Percentiles rank a stretch among this genome's conserved stretches.
Conservation (phyloP, 2,888 invertebrate genomes). For the Catocala nupta region DNA sequence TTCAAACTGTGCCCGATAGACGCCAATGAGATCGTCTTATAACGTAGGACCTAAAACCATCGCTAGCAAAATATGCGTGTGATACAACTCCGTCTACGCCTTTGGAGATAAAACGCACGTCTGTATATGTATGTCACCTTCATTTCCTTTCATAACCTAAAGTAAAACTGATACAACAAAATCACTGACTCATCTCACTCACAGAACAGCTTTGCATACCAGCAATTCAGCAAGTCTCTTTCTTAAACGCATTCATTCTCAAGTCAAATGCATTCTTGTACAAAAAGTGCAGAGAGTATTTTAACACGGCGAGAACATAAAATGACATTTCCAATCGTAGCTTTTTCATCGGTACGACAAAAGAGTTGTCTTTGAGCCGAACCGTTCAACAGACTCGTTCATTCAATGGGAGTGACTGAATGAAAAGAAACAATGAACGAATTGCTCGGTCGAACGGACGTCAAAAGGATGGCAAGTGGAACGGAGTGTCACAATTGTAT, state of each 20-base stretch:
- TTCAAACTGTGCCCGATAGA: too few species aligned
- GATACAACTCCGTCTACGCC: too few species aligned
- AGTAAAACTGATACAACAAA: too few species aligned
- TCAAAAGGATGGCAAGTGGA: slow-evolving; percentile 55
- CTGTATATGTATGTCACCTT: too few species aligned
- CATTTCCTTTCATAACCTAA: too few species aligned
- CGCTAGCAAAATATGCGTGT: too few species aligned
- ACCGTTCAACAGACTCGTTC: slow-evolving; percentile 62
- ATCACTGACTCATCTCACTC: too few species aligned
- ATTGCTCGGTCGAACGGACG: slow-evolving; percentile 54
- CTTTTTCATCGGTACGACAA: slow-evolving; percentile 63
- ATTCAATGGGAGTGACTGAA: slow-evolving; percentile 56
- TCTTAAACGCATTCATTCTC: slow-evolving; percentile 30
- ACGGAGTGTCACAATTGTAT: slow-evolving; percentile 49
- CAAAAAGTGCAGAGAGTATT: slow-evolving; percentile 47
- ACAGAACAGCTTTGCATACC: too few species aligned
- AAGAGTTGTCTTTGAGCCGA: slow-evolving; percentile 69
- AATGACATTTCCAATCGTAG: slow-evolving; percentile 61
- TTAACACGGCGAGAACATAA: slow-evolving; percentile 51
- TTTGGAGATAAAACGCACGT: too few species aligned
- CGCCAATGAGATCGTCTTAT: too few species aligned
- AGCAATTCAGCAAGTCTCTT: neutral
- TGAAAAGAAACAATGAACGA: slow-evolving; percentile 67
- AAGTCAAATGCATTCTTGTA: slow-evolving; percentile 45
- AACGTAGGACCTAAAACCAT: too few species aligned